Evolutionary conservation across 53 echinoderm and acorn worm genomes (phyloP), one percentile per base, ranked within the genome.

Genomic region (Henricia sp.): DNA sequence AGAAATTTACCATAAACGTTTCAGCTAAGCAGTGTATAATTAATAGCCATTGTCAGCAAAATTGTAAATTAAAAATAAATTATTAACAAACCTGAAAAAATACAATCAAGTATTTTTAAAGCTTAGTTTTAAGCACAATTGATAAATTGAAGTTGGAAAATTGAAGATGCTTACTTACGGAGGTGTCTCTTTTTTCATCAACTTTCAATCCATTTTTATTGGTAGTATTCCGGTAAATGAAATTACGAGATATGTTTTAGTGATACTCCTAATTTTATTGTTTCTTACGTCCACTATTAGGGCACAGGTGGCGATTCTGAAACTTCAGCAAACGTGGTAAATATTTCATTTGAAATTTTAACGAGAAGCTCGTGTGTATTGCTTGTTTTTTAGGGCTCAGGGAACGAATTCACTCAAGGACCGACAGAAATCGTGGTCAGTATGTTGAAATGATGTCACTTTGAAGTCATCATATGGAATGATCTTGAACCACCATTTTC

Each of bases 391-490:
- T 62, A 78, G 78, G 59, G 78, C 60, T 29, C 63, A 43, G 78
- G 46, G 1, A 33, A 23, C 44, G 78, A 64, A 35, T 78, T 78
- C 44, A 60, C 78, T 3, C 78, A 78, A 43, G 63, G 25, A 35
- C 62, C 78, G 48, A 78, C 78, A 26, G 48, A 26, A 30, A 32
- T 78, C 48, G 63, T 78, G 78, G 78, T 78, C 78, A 78, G 78
- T 78, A 78, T 78, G 38, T 48, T 32, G 33, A 37, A 52, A 51
- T 51, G 52, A 72, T 42, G 19, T 75, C 58, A 75, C 63, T 48
- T 2, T 28, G 43, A 62, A 42, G 78, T 38, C 78, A 78, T 56
- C 48, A 46, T 64, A 43, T 25, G 70, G 27, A 42, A 46, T 44
- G 62, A 28, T 14, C 33, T 60, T 17, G 29, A 60, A n/a, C n/a